Evolutionary conservation across 2,888 invertebrate species (phyloP).

Genomic region (Chrysina gloriosa): DNA sequence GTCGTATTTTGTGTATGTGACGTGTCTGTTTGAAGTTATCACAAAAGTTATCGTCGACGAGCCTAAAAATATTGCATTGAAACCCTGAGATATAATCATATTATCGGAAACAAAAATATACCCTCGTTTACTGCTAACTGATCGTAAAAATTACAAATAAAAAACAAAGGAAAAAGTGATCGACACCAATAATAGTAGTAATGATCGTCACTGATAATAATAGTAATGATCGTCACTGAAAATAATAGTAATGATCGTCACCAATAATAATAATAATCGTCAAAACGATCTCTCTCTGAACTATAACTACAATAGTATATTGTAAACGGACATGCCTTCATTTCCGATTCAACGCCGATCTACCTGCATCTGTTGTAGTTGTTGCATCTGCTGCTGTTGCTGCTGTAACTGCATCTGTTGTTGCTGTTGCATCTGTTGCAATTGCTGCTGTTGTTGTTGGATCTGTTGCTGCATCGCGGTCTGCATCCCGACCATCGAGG

Average conservation of each 20-base stretch:
- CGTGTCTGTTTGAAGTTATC: too few species aligned
- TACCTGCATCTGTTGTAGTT: slow-evolving; percentile 74
- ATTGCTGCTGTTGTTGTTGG: slow-evolving; percentile 66
- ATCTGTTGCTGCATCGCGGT: slow-evolving; percentile 64
- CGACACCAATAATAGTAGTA: too few species aligned
- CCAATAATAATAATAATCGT: too few species aligned
- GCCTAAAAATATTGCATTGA: slow-evolving; percentile 39
- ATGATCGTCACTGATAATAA: too few species aligned
- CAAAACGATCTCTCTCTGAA: too few species aligned
- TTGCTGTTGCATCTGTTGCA: slow-evolving; percentile 69
- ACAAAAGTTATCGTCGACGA: slow-evolving; percentile 30
- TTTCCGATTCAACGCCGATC: slow-evolving; percentile 64
- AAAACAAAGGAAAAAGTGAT: background rate
- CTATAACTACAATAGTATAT: background rate
- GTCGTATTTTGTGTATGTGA: background rate
- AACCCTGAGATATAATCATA: slow-evolving; percentile 37
- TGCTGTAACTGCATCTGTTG: slow-evolving; percentile 70
- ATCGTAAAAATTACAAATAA: too few species aligned
- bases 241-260: too few species aligned
- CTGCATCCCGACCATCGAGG: slow-evolving; percentile 69
- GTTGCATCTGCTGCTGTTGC: slow-evolving; percentile 69
- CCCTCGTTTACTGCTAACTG: too few species aligned
- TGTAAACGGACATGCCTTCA: slow-evolving; percentile 24
- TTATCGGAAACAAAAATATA: slow-evolving; percentile 1
- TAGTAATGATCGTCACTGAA: too few species aligned